Base-by-base conservation (phyloP, 2,888 invertebrate genomes). In the Tenthredo distinguenda region DNA sequence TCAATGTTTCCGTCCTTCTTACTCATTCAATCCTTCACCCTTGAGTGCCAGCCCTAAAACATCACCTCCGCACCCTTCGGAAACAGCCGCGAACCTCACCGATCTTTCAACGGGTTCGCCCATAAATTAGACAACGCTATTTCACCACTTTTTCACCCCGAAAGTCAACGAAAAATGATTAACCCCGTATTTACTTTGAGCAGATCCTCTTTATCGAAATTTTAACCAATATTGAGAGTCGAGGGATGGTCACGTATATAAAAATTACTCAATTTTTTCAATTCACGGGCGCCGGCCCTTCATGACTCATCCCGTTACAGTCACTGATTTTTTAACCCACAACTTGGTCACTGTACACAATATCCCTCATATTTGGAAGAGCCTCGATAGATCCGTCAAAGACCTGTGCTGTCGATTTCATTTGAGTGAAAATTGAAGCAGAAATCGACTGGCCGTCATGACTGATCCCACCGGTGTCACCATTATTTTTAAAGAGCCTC, bases 111-210 rank as follows among this genome's bases (percentile, higher is more conserved):
- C 9, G 81, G 74, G 81, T 37, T 62, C 18, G 31, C 34, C 68
- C 83, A 83, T 83, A 83, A 83, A 83, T 83, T 68, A 68, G 68
- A 83, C 68, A 50, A 26, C n/a, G 68, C 50, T 68, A 71, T 83
- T 83, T 47, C 9, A 40, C 18, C 47, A 71, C 68, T 50, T 43
- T 74, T 21, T 12, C 40, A 4, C 43, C 21, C 40, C 1, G 40
- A 74, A 74, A 43, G 7, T 40, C 72, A 43, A n/a, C 10, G 21
- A 71, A 50, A 65, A 81, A 55, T 83, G 71, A 83, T 71, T n/a
- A 43, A 47, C 18, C 68, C 21, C 37, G n/a, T n/a, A 21, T 40
- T 81, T 34, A 12, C 40, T 40, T 34, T 12, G 6, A 12, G 31
- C 3, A 34, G 34, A 26, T 3, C 62, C 26, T 4, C 10, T 62